Percentiles rank a stretch among this genome's conserved stretches.
phyloP scores from a whole-genome alignment of 2,113 vertebrate species.

The Galemys pyrenaicus region DNA sequence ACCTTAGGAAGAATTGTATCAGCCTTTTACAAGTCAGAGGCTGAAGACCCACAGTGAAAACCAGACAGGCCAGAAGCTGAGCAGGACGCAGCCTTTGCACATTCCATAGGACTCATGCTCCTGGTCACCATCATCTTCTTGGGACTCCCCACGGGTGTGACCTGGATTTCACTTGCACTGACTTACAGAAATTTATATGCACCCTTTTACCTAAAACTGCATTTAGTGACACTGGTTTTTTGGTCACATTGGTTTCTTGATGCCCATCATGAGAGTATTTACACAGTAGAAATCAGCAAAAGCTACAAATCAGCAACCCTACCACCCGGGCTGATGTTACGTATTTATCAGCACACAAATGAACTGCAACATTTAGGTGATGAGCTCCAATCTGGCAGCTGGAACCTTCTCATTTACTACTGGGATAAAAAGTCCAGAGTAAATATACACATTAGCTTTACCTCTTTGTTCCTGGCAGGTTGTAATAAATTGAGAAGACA shows the following conservation, averaged over 20 bases:
- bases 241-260: background rate
- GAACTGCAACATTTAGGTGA: background rate
- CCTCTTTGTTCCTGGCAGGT: background rate
- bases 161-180: too few relatives aligned
- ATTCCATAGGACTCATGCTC: background rate
- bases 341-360: background rate
- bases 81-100: background rate
- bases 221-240: background rate
- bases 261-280: background rate
- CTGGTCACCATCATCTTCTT: accelerated
- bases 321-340: background rate
- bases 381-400: background rate
- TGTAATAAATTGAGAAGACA: background rate
- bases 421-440: background rate
- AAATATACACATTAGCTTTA: background rate
- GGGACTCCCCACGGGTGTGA: background rate
- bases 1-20: background rate
- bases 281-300: background rate
- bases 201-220: background rate
- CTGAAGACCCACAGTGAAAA: background rate
- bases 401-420: background rate
- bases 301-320: background rate
- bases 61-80: background rate
- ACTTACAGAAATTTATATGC: background rate
- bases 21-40: background rate